These are phyloP conservation scores for Rana temporaria DNA, from an alignment of 2,113 vertebrate genomes.

Conservation along the genomic window DNA sequence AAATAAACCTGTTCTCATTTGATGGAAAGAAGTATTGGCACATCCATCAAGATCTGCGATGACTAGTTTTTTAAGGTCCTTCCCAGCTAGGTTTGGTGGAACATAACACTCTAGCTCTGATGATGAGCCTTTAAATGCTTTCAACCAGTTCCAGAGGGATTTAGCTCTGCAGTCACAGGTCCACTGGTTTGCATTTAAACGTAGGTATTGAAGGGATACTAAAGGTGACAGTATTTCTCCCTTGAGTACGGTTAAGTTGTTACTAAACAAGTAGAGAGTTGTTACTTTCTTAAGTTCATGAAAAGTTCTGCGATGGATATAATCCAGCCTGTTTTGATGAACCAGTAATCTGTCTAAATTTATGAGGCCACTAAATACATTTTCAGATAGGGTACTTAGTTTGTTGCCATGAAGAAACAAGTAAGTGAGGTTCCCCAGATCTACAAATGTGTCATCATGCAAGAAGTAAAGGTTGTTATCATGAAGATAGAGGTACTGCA, in stretches of 20 bases:
- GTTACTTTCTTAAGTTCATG: slow-evolving; percentile 90
- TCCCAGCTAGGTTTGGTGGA: slow-evolving; percentile 80
- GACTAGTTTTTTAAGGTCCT: slow-evolving; percentile 87
- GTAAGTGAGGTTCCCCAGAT: slow-evolving; percentile 95
- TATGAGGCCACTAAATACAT: slow-evolving; percentile 88
- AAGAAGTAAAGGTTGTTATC: slow-evolving; percentile 89
- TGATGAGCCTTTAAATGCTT: slow-evolving; percentile 94
- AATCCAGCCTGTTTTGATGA: slow-evolving; percentile 89
- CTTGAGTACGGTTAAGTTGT: slow-evolving; percentile 88
- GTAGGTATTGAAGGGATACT: slow-evolving; percentile 89
- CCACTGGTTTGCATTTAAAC: slow-evolving; percentile 97
- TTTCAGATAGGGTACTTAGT: slow-evolving; percentile 90
- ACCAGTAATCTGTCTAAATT: slow-evolving; percentile 91
- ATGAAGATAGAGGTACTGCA: slow-evolving; percentile 97
- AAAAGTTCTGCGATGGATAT: slow-evolving; percentile 86
- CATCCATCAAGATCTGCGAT: slow-evolving; percentile 87
- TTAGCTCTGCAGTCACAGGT: slow-evolving; percentile 94
- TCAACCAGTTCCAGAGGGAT: slow-evolving; percentile 96
- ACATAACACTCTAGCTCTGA: slow-evolving; percentile 89
- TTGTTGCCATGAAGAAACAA: slow-evolving; percentile 96
- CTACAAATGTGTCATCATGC: slow-evolving; percentile 90
- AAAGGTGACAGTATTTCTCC: slow-evolving; percentile 89
- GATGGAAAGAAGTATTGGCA: slow-evolving; percentile 71
- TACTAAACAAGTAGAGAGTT: slow-evolving; percentile 94
- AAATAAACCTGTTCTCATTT: slow-evolving; percentile 82